A percentile compares a stretch with the other conserved stretches of the same genome.
phyloP scores from a whole-genome alignment of 2,888 invertebrate species.

The Drosophila austrosaltans region DNA sequence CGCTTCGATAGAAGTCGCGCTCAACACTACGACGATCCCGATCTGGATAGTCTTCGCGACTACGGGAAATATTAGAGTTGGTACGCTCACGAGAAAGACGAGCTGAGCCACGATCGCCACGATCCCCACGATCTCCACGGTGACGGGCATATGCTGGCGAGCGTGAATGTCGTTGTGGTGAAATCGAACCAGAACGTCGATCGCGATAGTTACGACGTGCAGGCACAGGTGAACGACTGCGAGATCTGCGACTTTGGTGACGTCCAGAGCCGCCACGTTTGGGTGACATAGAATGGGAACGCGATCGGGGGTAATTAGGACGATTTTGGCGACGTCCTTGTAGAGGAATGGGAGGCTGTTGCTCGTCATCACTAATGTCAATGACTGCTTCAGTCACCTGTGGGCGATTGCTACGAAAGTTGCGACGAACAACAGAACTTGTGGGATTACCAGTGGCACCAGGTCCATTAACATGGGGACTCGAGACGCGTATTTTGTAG shows the following conservation, averaged over 20 bases:
- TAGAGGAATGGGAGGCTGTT: conserved; percentile 21
- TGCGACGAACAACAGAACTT: conserved; percentile 43
- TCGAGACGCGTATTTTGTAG: conserved; percentile 76
- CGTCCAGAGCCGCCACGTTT: conserved; percentile 42
- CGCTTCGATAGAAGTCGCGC: conserved; percentile 33
- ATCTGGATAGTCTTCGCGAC: conserved; percentile 22
- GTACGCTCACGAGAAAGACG: conserved; percentile 24
- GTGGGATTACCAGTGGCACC: not conserved
- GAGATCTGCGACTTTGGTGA: conserved; percentile 42
- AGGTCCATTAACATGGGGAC: conserved; percentile 34
- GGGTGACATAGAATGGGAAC: conserved; percentile 53
- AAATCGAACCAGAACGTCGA: conserved; percentile 46
- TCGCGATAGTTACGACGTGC: conserved; percentile 40
- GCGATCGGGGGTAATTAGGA: conserved; percentile 43
- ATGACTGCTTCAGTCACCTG: conserved; percentile 62
- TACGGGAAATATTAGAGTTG: conserved; percentile 6
- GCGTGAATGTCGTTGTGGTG: conserved; percentile 51
- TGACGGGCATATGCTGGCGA: conserved; percentile 46
- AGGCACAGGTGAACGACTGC: conserved; percentile 44
- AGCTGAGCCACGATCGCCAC: not conserved
- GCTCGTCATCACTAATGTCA: conserved; percentile 82
- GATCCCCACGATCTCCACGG: conserved; percentile 30
- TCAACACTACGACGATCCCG: conserved; percentile 38
- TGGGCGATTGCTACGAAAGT: conserved; percentile 45
- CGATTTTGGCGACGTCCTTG: conserved; percentile 45